Percentiles rank a stretch among this genome's conserved stretches.
Evolutionary conservation across 2,113 vertebrate genomes (phyloP).

Genomic region (Condylura cristata): DNA sequence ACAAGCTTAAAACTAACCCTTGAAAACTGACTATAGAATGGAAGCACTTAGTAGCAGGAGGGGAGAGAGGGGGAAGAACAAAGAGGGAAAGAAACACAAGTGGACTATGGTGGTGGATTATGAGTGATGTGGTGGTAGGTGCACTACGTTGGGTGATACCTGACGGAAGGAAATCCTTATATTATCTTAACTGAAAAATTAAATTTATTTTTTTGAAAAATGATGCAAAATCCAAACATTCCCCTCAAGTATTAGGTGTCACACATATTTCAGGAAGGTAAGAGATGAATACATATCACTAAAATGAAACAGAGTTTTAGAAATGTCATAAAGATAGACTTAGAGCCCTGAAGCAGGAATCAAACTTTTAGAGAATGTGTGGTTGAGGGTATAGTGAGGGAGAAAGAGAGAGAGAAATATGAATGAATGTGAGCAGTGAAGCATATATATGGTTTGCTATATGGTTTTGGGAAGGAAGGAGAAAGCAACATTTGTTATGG

Average conservation of each 20-base stretch:
- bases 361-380: background rate
- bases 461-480: background rate
- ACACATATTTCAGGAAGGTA: background rate
- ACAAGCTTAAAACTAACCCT: too few relatives aligned
- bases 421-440: background rate
- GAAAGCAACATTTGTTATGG: background rate
- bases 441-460: background rate
- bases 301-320: conserved; percentile 10
- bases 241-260: conserved; percentile 15
- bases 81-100: too few relatives aligned
- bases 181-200: too few relatives aligned
- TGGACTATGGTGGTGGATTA: too few relatives aligned
- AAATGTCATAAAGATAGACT: background rate
- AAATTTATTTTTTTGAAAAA: too few relatives aligned
- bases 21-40: too few relatives aligned
- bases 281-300: conserved; percentile 1
- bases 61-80: too few relatives aligned
- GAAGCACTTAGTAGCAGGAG: too few relatives aligned
- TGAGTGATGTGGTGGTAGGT: too few relatives aligned
- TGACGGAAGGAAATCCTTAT: too few relatives aligned
- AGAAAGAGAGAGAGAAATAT: background rate
- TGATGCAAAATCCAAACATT: background rate
- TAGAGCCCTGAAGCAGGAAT: background rate
- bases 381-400: background rate
- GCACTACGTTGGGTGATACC: too few relatives aligned